Conservation (phyloP, 2,888 invertebrate species). For the Nemoura dubitans region DNA sequence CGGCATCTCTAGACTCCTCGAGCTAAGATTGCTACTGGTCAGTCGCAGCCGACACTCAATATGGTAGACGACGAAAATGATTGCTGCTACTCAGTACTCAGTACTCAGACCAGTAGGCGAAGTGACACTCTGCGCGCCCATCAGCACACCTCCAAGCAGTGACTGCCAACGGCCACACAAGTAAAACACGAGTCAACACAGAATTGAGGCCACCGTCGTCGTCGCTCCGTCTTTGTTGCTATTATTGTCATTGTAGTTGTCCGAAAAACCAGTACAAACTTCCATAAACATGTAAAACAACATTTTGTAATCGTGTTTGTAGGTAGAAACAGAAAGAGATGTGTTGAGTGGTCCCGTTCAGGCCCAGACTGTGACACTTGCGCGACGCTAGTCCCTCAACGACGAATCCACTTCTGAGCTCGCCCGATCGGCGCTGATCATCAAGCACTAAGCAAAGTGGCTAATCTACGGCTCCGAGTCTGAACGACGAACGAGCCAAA, state of each 20-base stretch:
- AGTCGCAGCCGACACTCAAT: conserved; percentile 7
- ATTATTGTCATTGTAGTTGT: conserved; percentile 3
- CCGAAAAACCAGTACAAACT: not conserved
- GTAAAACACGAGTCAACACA: not conserved
- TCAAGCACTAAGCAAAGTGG: not conserved
- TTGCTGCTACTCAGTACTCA: conserved; percentile 1
- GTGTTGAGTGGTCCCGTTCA: not conserved
- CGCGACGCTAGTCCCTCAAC: not conserved
- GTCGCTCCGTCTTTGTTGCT: not conserved
- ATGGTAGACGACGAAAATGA: not conserved
- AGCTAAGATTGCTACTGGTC: not conserved
- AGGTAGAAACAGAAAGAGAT: not conserved
- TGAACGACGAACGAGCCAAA: too few relatives aligned
- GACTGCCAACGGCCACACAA: not conserved
- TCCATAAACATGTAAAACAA: conserved; percentile 28
- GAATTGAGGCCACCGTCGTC: not conserved
- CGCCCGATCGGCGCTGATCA: not conserved
- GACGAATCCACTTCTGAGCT: not conserved
- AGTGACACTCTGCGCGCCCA: not conserved
- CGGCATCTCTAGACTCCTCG: conserved; percentile 30
- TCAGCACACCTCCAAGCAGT: not conserved
- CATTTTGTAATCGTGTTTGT: not conserved
- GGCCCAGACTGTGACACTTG: not conserved
- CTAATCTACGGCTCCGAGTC: not conserved
- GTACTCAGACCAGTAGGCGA: not conserved